Evolutionary conservation across 1,140 invertebrate species (phyloP).

Genomic region (Drosophila bifasciata): DNA sequence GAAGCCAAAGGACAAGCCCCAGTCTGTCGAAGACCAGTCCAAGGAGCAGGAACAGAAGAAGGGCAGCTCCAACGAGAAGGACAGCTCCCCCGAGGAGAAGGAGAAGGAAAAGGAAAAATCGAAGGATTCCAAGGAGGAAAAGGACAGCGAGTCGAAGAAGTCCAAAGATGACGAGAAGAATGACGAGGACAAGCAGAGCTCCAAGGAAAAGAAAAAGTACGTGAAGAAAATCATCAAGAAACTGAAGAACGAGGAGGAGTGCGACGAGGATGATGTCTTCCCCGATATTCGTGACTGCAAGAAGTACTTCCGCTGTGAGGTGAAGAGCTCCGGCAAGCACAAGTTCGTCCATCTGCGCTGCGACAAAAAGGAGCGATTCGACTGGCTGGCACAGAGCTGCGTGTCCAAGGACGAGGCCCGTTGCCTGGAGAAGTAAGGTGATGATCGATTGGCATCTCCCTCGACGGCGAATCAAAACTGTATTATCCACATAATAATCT

Average conservation of each 20-base stretch:
- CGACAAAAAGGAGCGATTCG: constrained; percentile 65
- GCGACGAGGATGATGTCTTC: constrained; percentile 69
- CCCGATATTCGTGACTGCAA: constrained; percentile 72
- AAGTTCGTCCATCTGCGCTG: constrained; percentile 62
- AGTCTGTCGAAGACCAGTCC: constrained; percentile 54
- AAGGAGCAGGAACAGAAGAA: constrained; percentile 63
- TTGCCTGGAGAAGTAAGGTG: constrained; percentile 55
- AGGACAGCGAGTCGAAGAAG: constrained; percentile 34
- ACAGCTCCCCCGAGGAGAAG: constrained; percentile 35
- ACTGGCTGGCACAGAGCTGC: constrained; percentile 44
- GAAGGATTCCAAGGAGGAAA: constrained; percentile 40
- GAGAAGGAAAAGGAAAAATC: constrained; percentile 33
- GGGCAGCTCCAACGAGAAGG: constrained; percentile 40
- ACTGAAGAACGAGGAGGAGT: constrained; percentile 69
- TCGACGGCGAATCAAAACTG: constrained; percentile 10
- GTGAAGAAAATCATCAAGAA: constrained; percentile 71
- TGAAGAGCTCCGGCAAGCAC: constrained; percentile 65
- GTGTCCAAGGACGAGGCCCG: constrained; percentile 50
- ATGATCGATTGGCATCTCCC: not conserved
- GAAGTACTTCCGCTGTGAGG: constrained; percentile 73
- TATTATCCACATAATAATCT: constrained; percentile 49
- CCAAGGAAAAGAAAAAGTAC: constrained; percentile 63
- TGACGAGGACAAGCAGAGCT: constrained; percentile 55
- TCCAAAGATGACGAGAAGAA: constrained; percentile 40
- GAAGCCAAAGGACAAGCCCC: constrained; percentile 42